Evolutionary conservation across 1,140 invertebrate genomes (phyloP).

Genomic region (Danaus plexippus): DNA sequence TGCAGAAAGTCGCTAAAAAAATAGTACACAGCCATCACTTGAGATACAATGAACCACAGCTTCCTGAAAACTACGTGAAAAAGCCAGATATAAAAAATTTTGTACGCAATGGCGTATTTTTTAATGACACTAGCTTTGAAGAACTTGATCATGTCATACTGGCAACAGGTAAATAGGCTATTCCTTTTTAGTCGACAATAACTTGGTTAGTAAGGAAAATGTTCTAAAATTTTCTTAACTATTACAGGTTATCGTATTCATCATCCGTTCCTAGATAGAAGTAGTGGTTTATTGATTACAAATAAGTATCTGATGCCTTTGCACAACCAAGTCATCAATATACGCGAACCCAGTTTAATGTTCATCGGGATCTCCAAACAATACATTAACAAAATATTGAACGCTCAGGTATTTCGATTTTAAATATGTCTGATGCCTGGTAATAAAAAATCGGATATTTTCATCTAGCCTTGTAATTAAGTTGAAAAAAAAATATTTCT

Average conservation of each 20-base stretch:
- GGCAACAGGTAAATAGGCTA: slow-evolving; percentile 78
- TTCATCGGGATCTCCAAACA: slow-evolving; percentile 73
- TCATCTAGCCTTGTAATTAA: no score
- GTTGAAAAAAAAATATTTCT: no score
- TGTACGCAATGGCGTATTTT: slow-evolving; percentile 71
- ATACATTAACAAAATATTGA: no score
- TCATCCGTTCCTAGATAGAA: slow-evolving; percentile 78
- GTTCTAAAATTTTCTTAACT: no score
- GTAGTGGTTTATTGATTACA: slow-evolving; percentile 73
- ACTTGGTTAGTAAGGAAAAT: slow-evolving; percentile 1
- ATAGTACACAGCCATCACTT: slow-evolving; percentile 80
- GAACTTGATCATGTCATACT: slow-evolving; percentile 81
- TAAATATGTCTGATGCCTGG: no score
- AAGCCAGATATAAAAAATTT: slow-evolving; percentile 76
- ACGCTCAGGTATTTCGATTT: no score
- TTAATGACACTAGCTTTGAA: slow-evolving; percentile 75
- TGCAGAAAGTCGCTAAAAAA: slow-evolving; percentile 76
- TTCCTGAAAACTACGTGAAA: slow-evolving; percentile 75
- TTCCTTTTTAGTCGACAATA: slow-evolving; percentile 2
- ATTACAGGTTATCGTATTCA: slow-evolving; percentile 76
- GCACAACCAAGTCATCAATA: slow-evolving; percentile 83
- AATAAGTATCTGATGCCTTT: slow-evolving; percentile 79
- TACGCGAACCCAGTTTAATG: slow-evolving; percentile 78
- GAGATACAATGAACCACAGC: slow-evolving; percentile 70
- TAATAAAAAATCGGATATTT: no score